These are phyloP conservation scores for Nemotelus pantherinus DNA, from an alignment of 2,888 invertebrate species.

Conservation along the genomic window DNA sequence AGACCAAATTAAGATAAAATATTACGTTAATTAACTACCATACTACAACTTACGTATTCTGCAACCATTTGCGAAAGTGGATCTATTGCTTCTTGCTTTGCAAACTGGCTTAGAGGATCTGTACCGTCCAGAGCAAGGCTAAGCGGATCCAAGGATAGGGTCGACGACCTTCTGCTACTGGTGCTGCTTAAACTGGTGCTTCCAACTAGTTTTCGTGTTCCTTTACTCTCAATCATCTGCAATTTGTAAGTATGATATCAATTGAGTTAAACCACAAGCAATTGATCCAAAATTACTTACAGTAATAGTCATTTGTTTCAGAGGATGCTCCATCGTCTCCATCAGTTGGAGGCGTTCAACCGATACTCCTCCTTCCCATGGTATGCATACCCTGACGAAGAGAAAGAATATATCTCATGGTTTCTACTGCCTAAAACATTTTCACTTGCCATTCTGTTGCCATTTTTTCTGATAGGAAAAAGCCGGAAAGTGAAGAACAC, in stretches of 20 bases:
- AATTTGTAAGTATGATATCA: neutral
- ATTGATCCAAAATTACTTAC: slow-evolving; percentile 54
- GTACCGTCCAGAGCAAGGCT: slow-evolving; percentile 73
- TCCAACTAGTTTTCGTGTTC: slow-evolving; percentile 63
- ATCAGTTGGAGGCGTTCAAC: slow-evolving; percentile 57
- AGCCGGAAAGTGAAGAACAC: neutral
- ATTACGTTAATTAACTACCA: too few relatives aligned
- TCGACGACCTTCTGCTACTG: slow-evolving; percentile 68
- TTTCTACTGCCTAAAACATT: slow-evolving; percentile 2
- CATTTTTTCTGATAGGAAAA: slow-evolving; percentile 33
- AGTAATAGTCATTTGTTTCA: slow-evolving; percentile 67
- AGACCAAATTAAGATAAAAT: too few relatives aligned
- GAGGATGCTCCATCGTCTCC: slow-evolving; percentile 68
- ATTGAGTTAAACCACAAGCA: neutral
- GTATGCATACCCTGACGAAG: slow-evolving; percentile 58
- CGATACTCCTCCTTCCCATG: slow-evolving; percentile 56
- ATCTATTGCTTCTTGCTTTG: slow-evolving; percentile 69
- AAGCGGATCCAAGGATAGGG: slow-evolving; percentile 67
- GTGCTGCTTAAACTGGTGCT: slow-evolving; percentile 64
- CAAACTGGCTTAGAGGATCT: slow-evolving; percentile 80
- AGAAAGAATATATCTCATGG: neutral
- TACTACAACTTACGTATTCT: slow-evolving; percentile 57
- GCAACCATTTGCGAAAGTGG: slow-evolving; percentile 72
- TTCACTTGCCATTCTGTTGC: slow-evolving; percentile 47
- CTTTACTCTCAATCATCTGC: slow-evolving; percentile 68